Percentiles rank a stretch among this genome's conserved stretches.
These are phyloP conservation scores for Rosalia funebris DNA, from an alignment of 2,888 invertebrate species.

Conservation along the genomic window DNA sequence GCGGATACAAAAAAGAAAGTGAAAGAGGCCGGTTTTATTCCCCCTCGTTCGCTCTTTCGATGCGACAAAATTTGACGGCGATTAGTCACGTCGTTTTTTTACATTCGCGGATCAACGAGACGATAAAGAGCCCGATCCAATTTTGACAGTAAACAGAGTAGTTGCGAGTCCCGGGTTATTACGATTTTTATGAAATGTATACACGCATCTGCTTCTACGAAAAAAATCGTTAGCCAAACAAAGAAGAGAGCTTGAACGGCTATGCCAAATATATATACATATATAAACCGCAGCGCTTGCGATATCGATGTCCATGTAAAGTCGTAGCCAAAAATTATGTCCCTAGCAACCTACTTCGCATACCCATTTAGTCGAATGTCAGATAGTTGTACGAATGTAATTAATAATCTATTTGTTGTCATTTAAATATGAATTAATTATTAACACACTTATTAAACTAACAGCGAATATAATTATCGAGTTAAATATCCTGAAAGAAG, in stretches of 20 bases:
- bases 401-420: no score
- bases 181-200: constrained; percentile 6
- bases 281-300: constrained; percentile 40
- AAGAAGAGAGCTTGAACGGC: constrained; percentile 3
- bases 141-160: neutral
- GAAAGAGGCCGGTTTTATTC: no score
- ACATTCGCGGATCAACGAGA: neutral
- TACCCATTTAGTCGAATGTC: neutral
- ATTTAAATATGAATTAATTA: no score
- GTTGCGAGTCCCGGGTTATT: neutral
- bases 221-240: constrained; percentile 11
- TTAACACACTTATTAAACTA: no score
- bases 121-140: neutral
- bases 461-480: no score
- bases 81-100: no score
- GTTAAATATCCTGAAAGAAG: no score
- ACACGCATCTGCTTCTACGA: neutral
- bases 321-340: constrained; percentile 26
- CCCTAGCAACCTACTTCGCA: neutral
- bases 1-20: no score
- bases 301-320: constrained; percentile 36
- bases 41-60: no score
- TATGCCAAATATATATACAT: constrained; percentile 36
- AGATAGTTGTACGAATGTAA: no score
- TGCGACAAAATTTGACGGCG: no score